A percentile compares a stretch with the other conserved stretches of the same genome.
Conservation (phyloP, 2,888 invertebrate species). For the Paralinhomoeus sp. region DNA sequence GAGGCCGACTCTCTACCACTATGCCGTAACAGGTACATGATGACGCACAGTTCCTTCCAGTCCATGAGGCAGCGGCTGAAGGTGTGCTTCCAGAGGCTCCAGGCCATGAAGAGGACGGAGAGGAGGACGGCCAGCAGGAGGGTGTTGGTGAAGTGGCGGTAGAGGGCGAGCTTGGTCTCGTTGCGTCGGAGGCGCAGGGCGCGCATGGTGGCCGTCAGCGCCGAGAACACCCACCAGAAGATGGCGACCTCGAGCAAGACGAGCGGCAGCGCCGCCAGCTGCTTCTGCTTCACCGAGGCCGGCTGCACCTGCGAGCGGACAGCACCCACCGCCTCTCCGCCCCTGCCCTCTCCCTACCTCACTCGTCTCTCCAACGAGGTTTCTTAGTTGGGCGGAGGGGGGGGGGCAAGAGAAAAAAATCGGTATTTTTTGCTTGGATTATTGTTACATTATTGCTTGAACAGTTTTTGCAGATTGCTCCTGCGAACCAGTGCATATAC, state of each 20-base stretch:
- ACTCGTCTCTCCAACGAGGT: no score
- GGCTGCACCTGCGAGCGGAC: neutral
- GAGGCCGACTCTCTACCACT: no score
- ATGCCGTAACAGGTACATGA: no score
- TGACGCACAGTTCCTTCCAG: constrained; percentile 49
- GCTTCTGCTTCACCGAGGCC: neutral
- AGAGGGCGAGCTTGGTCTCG: constrained; percentile 54
- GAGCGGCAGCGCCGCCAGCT: constrained; percentile 55
- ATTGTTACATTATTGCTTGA: no score
- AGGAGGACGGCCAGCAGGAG: constrained; percentile 63
- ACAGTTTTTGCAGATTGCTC: no score
- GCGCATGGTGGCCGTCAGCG: constrained; percentile 61
- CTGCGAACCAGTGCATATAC: no score
- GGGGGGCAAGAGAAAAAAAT: neutral
- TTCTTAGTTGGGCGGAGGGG: no score
- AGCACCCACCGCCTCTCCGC: no score
- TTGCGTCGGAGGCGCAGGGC: constrained; percentile 66
- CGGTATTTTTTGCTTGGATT: neutral
- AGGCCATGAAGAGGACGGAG: constrained; percentile 73
- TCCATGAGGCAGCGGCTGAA: constrained; percentile 53
- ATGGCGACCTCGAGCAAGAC: constrained; percentile 53
- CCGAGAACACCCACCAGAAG: constrained; percentile 46
- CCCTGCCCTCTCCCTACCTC: no score
- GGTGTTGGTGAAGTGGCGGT: constrained; percentile 79
- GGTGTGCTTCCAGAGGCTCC: constrained; percentile 58